Evolutionary conservation across 2,797 vertebrate genomes (phyloP).

Genomic region (Anisognathus igniventris): DNA sequence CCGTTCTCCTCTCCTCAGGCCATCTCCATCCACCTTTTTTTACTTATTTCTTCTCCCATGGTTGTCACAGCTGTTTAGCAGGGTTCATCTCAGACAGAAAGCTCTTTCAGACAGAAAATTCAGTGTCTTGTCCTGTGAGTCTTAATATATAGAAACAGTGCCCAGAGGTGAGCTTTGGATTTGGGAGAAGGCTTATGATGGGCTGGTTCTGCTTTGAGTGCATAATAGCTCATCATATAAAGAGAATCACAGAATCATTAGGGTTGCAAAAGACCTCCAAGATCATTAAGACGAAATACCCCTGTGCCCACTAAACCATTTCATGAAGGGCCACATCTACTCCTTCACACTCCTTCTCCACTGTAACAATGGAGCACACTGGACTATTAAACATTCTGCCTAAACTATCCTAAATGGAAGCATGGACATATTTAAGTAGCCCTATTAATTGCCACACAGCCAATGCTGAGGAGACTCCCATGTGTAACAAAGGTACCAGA

Average conservation of each 20-base stretch:
- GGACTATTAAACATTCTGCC: background rate
- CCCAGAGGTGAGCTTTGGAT: background rate
- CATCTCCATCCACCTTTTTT: background rate
- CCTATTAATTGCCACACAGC: background rate
- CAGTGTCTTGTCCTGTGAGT: background rate
- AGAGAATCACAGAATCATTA: background rate
- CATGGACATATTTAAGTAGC: rapidly evolving
- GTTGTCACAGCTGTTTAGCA: background rate
- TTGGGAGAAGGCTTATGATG: background rate
- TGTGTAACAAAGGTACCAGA: background rate
- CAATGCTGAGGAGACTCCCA: background rate
- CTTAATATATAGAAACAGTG: rapidly evolving
- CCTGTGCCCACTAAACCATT: background rate
- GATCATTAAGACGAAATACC: background rate
- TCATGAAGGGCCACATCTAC: background rate
- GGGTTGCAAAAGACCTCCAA: background rate
- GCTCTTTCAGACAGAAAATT: background rate
- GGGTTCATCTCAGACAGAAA: background rate
- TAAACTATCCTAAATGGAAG: background rate
- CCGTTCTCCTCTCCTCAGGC: background rate
- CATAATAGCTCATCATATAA: background rate
- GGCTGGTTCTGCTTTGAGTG: background rate
- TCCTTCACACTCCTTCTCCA: background rate
- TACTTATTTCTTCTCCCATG: background rate
- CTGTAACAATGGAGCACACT: background rate